Evolutionary conservation across 2,888 invertebrate species (phyloP).

Genomic region (Junonia oenone): DNA sequence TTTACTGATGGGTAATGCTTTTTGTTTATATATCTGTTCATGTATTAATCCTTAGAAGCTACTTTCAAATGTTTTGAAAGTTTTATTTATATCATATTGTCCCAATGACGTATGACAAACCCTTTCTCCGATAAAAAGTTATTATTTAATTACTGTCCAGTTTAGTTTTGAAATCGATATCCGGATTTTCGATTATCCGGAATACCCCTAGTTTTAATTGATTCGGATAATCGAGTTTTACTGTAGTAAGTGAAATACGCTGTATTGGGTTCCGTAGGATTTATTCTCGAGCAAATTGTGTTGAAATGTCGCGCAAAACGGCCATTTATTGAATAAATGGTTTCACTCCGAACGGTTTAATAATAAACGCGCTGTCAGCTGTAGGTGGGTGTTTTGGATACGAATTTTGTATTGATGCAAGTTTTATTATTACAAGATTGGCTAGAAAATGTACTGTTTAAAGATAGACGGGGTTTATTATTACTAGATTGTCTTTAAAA

Average conservation of each 20-base stretch:
- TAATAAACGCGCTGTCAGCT: slow-evolving; percentile 1
- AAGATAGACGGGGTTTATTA: not conserved
- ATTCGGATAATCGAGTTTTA: too few species aligned
- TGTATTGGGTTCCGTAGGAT: slow-evolving; percentile 8
- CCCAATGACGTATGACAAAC: too few species aligned
- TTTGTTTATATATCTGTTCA: too few species aligned
- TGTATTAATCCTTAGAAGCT: too few species aligned
- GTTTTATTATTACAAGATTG: not conserved
- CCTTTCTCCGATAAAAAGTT: too few species aligned
- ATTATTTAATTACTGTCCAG: too few species aligned
- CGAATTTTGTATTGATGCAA: not conserved
- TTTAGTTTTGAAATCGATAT: too few species aligned
- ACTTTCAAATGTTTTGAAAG: too few species aligned
- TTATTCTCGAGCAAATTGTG: slow-evolving; percentile 3
- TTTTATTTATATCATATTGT: too few species aligned
- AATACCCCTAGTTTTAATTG: too few species aligned
- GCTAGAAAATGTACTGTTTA: not conserved
- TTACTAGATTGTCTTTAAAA: not conserved
- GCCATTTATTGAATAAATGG: slow-evolving; percentile 3
- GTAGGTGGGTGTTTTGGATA: not conserved
- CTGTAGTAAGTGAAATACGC: not conserved
- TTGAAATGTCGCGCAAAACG: slow-evolving; percentile 5
- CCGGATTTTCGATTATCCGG: too few species aligned
- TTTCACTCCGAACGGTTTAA: not conserved
- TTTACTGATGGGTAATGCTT: too few species aligned